A percentile compares a stretch with the other conserved stretches of the same genome.
Evolutionary conservation across 2,797 vertebrate genomes (phyloP).

Genomic region (Tragelaphus oryx): DNA sequence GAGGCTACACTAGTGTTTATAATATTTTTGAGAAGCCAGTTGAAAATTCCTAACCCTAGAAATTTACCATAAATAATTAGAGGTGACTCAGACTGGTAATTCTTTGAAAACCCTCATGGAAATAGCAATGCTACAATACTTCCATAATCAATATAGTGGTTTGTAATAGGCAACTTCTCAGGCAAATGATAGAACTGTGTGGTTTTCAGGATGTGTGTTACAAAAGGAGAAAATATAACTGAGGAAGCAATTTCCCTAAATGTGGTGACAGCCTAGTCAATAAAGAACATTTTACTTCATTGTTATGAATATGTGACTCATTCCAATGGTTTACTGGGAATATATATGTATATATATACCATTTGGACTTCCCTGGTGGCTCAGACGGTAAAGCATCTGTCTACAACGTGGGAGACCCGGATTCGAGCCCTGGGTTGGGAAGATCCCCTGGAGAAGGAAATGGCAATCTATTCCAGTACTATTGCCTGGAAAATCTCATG

Average conservation of each 20-base stretch:
- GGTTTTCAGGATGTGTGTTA: constrained; percentile 19
- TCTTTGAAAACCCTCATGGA: background rate
- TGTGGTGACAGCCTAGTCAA: constrained; percentile 2
- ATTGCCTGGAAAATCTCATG: too few species aligned
- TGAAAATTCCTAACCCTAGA: background rate
- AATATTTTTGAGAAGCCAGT: constrained; percentile 1
- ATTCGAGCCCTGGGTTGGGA: too few species aligned
- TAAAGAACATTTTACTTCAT: background rate
- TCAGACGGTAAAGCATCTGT: too few species aligned
- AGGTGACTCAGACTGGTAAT: background rate
- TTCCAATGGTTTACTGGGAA: background rate
- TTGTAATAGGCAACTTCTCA: background rate
- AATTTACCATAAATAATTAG: background rate
- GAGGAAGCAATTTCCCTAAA: constrained; percentile 21
- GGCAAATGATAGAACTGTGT: background rate
- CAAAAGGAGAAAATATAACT: background rate
- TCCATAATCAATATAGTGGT: background rate
- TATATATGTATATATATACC: background rate
- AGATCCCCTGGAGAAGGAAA: too few species aligned
- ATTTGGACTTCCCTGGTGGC: too few species aligned
- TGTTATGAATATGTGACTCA: background rate
- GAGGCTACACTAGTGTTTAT: background rate
- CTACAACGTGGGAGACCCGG: too few species aligned
- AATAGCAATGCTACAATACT: background rate
- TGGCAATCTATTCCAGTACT: too few species aligned